Conservation (phyloP, 1,140 invertebrate species). For the Tetramorium alpestre region DNA sequence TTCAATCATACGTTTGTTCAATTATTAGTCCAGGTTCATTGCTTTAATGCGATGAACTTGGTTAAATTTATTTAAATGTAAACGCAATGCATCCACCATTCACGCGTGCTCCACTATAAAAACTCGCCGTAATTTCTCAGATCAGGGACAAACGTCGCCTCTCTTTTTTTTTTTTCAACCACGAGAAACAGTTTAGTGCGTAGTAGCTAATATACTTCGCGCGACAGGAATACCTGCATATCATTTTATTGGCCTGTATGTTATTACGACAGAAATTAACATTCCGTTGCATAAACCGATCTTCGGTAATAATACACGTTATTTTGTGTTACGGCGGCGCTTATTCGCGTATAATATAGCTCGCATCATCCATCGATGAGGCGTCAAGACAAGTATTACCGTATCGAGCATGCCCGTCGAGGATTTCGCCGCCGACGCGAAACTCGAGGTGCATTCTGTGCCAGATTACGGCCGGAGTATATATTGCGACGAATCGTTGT, state of each 20-base stretch:
- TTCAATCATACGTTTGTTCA: not conserved
- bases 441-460: not conserved
- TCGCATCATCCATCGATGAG: not conserved
- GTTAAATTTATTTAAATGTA: conserved; percentile 22
- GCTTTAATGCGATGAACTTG: not conserved
- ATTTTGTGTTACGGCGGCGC: not conserved
- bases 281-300: not conserved
- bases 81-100: not conserved
- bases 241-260: not conserved
- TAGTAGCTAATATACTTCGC: not conserved
- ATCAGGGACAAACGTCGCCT: not conserved
- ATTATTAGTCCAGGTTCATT: not conserved
- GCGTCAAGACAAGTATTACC: not conserved
- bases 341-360: not conserved
- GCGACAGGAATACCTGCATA: not conserved
- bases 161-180: not conserved
- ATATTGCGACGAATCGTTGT: conserved; percentile 49
- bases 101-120: not conserved
- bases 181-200: not conserved
- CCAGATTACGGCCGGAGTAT: conserved; percentile 17
- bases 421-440: not conserved
- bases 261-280: not conserved
- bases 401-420: not conserved
- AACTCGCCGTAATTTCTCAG: not conserved
- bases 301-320: not conserved